Base-by-base conservation (phyloP, 2,113 vertebrate genomes). In the Pseudorasbora parva region DNA sequence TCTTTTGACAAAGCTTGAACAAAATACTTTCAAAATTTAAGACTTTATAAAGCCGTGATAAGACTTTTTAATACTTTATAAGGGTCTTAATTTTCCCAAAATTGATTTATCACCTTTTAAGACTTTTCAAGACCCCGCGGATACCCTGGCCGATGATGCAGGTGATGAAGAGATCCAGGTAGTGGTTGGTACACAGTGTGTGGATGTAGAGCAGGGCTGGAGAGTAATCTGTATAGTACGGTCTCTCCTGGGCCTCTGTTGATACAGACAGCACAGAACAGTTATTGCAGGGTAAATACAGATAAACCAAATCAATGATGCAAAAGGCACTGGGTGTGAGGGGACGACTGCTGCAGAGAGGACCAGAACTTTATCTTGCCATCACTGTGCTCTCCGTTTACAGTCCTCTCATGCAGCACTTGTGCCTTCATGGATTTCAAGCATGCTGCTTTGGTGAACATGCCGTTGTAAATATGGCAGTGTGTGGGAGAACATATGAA, bases 121-220 rank as follows among this genome's bases (percentile, higher is more conserved):
- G n/a, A n/a, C n/a, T n/a, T n/a, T n/a, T n/a, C n/a, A n/a, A n/a
- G n/a, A n/a, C n/a, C n/a, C n/a, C n/a, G n/a, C n/a, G n/a, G n/a
- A n/a, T n/a, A n/a, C n/a, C n/a, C n/a, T n/a, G n/a, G n/a, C n/a
- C n/a, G 62, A 99, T 99, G 93, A 98, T 97, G 91, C 97, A 96
- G 15, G 97, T 99, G 93, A 99, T 98, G 91, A 99, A 99, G 78
- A 99, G 96, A 88, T 99, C 98, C 73, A 99, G 93, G 87, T 99
- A 98, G 93, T 99, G 96, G 94, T 96, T 98, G 88, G 97, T 97
- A 81, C 98, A 99, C 86, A 99, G 94, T 12, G 94, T 95, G 91
- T 99, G 98, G 88, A 99, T 96, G 92, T 94, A 95, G 2, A 93
- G 95, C 23, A 97, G 95, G 0, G 93, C 78, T 0, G 96, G 97